Evolutionary conservation across 2,113 vertebrate species (phyloP), one percentile per base, ranked within the genome.

Genomic region (Nycticebus coucang): DNA sequence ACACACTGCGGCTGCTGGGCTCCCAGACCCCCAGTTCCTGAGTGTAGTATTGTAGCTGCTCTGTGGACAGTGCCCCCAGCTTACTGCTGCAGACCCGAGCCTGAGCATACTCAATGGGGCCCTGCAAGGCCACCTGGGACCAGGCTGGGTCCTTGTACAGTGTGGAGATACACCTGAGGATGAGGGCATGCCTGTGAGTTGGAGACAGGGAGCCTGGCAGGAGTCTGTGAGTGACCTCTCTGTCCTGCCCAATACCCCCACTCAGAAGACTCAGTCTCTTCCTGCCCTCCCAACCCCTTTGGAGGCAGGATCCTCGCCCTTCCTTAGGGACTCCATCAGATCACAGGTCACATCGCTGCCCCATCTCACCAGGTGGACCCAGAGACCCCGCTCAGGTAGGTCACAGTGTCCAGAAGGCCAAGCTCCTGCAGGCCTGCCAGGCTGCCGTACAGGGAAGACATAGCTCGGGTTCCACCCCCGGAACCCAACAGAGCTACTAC

Each of bases 391-490:
- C 98, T 98, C 33, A 99, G 95, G 93, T 99, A 99, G 0, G 88
- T 96, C 30, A 98, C 89, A 5, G 97, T 80, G 94, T 99, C 99
- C 93, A 99, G 96, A 74, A 99, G 95, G 55, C 98, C 98, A 28
- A 99, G 97, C 21, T 98, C 98, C 98, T 99, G 99, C 50, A 99
- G 98, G 10, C 98, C 99, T 22, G 97, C 98, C 37, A 99, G 98
- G 94, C 98, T 98, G n/a, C 99, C 99, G 0, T 98, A 99, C 37
- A 99, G 97, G 0, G 98, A 98, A 0, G 99, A 99, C 98, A 99
- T 98, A 0, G 99, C 99, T 97, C 99, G 98, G 75, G 98, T 97
- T 30, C 99, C 99, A 15, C 99, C 99, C 28, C 99, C 99, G 0
- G 99, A 99, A 3, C 98, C 99, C 91, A 99, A 96, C 0, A 99